phyloP scores from a whole-genome alignment of 2,797 vertebrate species.

The Cetoscarus ocellatus region DNA sequence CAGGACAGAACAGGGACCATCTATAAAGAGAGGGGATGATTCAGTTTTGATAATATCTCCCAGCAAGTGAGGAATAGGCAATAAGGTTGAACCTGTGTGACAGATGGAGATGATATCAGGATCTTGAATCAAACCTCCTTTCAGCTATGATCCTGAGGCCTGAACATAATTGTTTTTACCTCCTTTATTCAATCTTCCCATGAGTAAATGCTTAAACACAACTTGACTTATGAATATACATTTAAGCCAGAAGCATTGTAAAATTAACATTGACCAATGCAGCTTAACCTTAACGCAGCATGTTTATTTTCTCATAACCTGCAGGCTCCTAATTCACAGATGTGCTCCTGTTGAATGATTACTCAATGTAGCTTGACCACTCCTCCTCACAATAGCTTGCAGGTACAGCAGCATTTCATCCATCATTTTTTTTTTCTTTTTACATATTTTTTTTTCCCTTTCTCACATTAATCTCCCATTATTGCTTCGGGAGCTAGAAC shows the following conservation, averaged over 20 bases:
- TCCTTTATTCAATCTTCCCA: constrained; percentile 19
- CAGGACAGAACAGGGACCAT: constrained; percentile 50
- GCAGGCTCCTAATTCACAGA: constrained; percentile 22
- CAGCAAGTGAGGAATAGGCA: constrained; percentile 52
- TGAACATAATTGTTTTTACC: constrained; percentile 10
- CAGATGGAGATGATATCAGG: constrained; percentile 51
- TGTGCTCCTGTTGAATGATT: constrained; percentile 43
- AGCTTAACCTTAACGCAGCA: constrained; percentile 25
- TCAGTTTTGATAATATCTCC: constrained; percentile 63
- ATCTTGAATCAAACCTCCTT: constrained; percentile 31
- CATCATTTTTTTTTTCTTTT: constrained; percentile 32
- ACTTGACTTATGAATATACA: constrained; percentile 34
- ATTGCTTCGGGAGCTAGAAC: constrained; percentile 69
- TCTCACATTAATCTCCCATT: constrained; percentile 50
- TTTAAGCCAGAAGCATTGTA: constrained; percentile 9
- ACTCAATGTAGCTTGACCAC: constrained; percentile 50
- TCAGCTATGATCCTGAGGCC: constrained; percentile 16
- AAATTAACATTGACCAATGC: constrained; percentile 23
- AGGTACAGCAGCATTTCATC: constrained; percentile 53
- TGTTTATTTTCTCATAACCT: constrained; percentile 19
- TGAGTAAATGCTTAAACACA: constrained; percentile 29
- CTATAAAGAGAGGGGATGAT: constrained; percentile 54
- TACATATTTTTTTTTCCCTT: not conserved
- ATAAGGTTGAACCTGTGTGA: constrained; percentile 49
- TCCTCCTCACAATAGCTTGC: constrained; percentile 39